Conservation (phyloP, 2,797 vertebrate species). For the Xenentodon cancila region DNA sequence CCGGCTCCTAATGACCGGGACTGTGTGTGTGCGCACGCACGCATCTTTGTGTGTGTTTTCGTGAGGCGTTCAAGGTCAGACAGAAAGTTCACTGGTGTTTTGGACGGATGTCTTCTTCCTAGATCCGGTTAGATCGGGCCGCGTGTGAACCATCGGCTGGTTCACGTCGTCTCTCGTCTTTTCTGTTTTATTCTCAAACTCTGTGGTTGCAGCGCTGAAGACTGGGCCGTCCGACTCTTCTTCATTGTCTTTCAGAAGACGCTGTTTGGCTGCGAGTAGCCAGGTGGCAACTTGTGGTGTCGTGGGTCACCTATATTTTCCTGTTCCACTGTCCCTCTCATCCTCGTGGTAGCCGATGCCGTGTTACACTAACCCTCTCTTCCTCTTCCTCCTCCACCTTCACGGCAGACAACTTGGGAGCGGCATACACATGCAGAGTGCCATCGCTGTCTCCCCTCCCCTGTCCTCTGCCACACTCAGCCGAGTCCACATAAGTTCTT, state of each 20-base stretch:
- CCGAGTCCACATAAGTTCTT: constrained; percentile 14
- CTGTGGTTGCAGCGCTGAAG: background rate
- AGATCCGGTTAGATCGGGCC: constrained; percentile 16
- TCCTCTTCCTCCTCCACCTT: background rate
- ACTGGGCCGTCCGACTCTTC: constrained; percentile 33
- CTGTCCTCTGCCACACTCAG: constrained; percentile 11
- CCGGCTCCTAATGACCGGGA: constrained; percentile 38
- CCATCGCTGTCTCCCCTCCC: background rate
- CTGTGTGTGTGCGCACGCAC: background rate
- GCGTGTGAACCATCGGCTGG: background rate
- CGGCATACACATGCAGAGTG: constrained; percentile 40
- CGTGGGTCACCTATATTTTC: constrained; percentile 62
- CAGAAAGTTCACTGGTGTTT: constrained; percentile 36
- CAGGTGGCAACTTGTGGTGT: constrained; percentile 41
- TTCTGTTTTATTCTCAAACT: background rate
- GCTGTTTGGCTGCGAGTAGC: constrained; percentile 28
- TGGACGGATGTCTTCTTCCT: background rate
- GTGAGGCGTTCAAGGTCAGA: constrained; percentile 63
- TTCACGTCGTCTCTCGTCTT: background rate
- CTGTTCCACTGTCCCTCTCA: constrained; percentile 6
- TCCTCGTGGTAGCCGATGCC: too few relatives aligned
- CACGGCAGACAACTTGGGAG: constrained; percentile 35
- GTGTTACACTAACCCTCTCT: background rate
- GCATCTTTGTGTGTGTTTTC: constrained; percentile 13
- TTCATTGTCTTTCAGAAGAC: constrained; percentile 37